These are phyloP conservation scores for Aplocera efformata DNA, from an alignment of 2,888 invertebrate genomes.

Conservation along the genomic window DNA sequence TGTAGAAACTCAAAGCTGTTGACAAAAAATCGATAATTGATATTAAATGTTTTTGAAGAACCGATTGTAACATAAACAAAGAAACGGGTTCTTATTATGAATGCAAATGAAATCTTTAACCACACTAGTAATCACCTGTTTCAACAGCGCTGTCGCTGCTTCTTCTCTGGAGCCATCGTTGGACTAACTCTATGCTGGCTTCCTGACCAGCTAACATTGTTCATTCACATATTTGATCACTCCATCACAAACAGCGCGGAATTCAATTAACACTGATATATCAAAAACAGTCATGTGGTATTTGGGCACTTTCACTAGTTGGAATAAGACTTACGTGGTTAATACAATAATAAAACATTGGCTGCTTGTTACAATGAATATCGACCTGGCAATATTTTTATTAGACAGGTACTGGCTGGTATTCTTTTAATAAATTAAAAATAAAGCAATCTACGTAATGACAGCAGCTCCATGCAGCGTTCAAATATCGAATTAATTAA, in stretches of 20 bases:
- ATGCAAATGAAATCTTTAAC: too few relatives aligned
- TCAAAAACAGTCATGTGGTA: conserved; percentile 19
- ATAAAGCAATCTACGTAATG: conserved; percentile 41
- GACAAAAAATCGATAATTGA: too few relatives aligned
- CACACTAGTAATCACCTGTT: conserved; percentile 43
- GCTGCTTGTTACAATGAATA: not conserved
- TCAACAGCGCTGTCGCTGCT: conserved; percentile 59
- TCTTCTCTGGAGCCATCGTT: conserved; percentile 66
- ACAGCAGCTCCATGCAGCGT: conserved; percentile 60
- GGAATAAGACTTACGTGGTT: conserved; percentile 7
- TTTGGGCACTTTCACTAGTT: conserved; percentile 25
- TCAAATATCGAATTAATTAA: conserved; percentile 75
- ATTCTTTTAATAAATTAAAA: conserved; percentile 28
- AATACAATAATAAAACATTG: conserved; percentile 5
- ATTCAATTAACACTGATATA: conserved; percentile 18
- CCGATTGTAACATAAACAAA: too few relatives aligned
- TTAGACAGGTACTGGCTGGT: conserved; percentile 33
- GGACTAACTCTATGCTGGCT: conserved; percentile 72
- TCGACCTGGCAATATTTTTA: conserved; percentile 1
- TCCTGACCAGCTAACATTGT: conserved; percentile 75
- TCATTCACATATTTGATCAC: conserved; percentile 53
- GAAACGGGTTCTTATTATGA: too few relatives aligned
- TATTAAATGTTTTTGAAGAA: too few relatives aligned
- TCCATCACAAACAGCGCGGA: conserved; percentile 31
- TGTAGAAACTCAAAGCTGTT: too few relatives aligned